Conservation (phyloP, 2,888 invertebrate species). For the Cheilosia scutellata region DNA sequence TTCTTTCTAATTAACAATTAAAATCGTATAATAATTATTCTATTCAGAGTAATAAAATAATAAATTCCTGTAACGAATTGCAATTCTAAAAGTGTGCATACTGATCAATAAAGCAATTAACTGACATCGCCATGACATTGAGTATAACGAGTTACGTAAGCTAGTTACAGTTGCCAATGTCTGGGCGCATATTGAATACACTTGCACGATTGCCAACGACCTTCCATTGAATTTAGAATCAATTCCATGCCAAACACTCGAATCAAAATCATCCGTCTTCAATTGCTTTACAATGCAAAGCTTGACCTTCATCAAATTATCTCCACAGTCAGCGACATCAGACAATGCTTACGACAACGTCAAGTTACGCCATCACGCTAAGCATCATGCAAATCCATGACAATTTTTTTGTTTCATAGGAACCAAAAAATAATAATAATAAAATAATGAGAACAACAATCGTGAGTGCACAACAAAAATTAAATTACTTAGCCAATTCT, state of each 20-base stretch:
- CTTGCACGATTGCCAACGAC: conserved; percentile 20
- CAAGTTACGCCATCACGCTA: conserved; percentile 40
- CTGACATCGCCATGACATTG: conserved; percentile 57
- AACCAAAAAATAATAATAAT: conserved; percentile 22
- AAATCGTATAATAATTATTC: conserved; percentile 24
- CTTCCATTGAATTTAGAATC: conserved; percentile 52
- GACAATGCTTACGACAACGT: conserved; percentile 18
- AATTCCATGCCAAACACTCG: conserved; percentile 42
- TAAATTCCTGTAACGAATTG: conserved; percentile 46
- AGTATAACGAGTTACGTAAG: conserved; percentile 37
- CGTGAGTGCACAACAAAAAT: conserved; percentile 33
- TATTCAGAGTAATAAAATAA: conserved; percentile 50
- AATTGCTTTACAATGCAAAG: conserved; percentile 56
- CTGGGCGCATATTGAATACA: neutral
- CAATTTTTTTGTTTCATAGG: conserved; percentile 24
- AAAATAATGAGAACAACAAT: conserved; percentile 14
- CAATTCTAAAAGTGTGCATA: conserved; percentile 50
- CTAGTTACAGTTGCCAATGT: conserved; percentile 11
- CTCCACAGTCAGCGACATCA: conserved; percentile 39
- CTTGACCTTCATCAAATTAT: conserved; percentile 71
- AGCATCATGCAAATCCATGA: conserved; percentile 3
- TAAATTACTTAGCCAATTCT: conserved; percentile 34
- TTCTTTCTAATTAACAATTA: conserved; percentile 34
- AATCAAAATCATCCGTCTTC: conserved; percentile 45
- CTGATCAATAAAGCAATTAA: conserved; percentile 52